These are phyloP conservation scores for Drosophila ezoana DNA, from an alignment of 2,888 invertebrate species.

Conservation along the genomic window DNA sequence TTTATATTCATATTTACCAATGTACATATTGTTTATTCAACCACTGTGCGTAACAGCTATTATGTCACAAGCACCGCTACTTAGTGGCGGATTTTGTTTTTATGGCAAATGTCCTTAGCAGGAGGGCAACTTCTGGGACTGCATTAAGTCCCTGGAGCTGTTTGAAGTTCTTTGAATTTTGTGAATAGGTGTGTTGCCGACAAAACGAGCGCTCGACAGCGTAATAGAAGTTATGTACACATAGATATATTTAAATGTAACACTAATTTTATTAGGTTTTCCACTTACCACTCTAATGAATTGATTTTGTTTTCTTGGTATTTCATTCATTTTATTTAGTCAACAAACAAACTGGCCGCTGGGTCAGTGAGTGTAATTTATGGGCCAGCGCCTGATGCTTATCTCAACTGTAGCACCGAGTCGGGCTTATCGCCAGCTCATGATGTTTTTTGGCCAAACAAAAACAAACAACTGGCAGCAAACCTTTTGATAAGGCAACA, in stretches of 20 bases:
- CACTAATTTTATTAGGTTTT: constrained; percentile 69
- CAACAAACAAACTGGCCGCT: constrained; percentile 23
- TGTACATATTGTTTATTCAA: not conserved
- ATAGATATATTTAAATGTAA: not conserved
- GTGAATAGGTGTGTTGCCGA: constrained; percentile 48
- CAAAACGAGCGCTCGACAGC: constrained; percentile 48
- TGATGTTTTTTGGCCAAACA: constrained; percentile 29
- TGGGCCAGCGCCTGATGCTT: constrained; percentile 60
- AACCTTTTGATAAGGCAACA: constrained; percentile 62
- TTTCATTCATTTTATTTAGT: not conserved
- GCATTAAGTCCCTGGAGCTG: constrained; percentile 34
- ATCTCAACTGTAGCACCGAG: constrained; percentile 42
- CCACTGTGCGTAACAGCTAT: constrained; percentile 68
- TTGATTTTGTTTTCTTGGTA: constrained; percentile 48
- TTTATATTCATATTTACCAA: not conserved
- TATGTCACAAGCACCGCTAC: constrained; percentile 76
- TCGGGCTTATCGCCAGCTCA: constrained; percentile 59
- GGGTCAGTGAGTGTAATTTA: constrained; percentile 56
- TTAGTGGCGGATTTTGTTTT: constrained; percentile 76
- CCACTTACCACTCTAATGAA: constrained; percentile 71
- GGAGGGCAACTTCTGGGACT: constrained; percentile 7
- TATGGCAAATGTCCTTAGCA: constrained; percentile 41
- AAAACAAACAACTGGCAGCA: constrained; percentile 16
- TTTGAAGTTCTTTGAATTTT: constrained; percentile 71
- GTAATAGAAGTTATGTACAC: not conserved